These are phyloP conservation scores for Chelonoidis abingdonii DNA, from an alignment of 2,113 vertebrate species.

Conservation along the genomic window DNA sequence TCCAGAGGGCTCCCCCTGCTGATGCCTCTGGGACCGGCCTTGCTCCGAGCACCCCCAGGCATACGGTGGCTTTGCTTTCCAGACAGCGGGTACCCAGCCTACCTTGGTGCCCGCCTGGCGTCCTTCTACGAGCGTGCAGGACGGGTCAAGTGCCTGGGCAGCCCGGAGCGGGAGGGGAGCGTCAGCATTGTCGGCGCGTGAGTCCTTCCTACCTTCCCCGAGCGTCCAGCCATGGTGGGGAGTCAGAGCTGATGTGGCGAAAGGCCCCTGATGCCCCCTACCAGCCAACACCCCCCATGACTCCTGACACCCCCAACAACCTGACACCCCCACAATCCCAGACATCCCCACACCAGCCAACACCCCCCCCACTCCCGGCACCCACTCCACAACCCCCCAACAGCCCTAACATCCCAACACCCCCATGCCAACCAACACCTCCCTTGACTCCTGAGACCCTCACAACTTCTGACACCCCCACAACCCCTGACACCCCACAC, in stretches of 20 bases:
- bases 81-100: constrained; percentile 74
- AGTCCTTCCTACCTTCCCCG: background rate
- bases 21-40: rapidly evolving
- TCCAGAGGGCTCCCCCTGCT: background rate
- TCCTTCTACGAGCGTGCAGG: constrained; percentile 76
- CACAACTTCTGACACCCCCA: no score
- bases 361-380: no score
- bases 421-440: no score
- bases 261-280: rapidly evolving
- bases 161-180: constrained; percentile 58
- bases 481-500: no score
- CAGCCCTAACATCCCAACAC: no score
- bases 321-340: no score
- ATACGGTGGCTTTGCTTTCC: background rate
- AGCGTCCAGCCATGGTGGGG: background rate
- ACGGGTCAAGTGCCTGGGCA: constrained; percentile 63
- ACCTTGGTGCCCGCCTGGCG: constrained; percentile 67
- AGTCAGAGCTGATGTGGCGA: rapidly evolving
- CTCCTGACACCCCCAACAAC: background rate
- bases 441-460: no score
- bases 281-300: background rate
- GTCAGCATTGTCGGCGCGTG: constrained; percentile 76
- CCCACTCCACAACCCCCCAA: no score
- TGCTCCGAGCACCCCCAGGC: background rate
- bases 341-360: no score